phyloP scores from a whole-genome alignment of 2,888 invertebrate genomes.

The Eurois occulta region DNA sequence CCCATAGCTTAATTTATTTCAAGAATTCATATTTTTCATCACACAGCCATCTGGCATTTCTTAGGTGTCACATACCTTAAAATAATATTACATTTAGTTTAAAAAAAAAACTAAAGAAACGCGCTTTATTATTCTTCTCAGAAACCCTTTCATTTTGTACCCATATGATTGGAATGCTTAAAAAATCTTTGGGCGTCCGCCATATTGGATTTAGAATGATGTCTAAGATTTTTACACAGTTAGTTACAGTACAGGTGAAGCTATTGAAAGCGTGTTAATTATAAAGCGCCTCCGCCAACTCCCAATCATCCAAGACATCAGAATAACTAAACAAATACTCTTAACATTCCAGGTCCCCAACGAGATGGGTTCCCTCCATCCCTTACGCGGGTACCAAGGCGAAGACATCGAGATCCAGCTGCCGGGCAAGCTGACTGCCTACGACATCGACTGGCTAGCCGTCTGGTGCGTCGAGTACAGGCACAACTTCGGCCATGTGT shows the following conservation, averaged over 20 bases:
- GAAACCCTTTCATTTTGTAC: neutral
- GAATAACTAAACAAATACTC: neutral
- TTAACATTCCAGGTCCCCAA: constrained; percentile 92
- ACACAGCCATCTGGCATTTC: neutral
- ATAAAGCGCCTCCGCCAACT: neutral
- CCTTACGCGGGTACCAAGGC: constrained; percentile 96
- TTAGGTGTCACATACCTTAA: neutral
- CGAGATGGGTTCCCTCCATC: constrained; percentile 95
- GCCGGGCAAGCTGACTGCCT: constrained; percentile 95
- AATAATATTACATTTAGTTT: neutral
- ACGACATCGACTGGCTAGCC: constrained; percentile 97
- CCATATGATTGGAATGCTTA: neutral
- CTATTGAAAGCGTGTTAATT: neutral
- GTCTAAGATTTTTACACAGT: neutral
- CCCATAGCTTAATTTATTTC: neutral
- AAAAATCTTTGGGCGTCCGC: neutral
- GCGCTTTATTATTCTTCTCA: neutral
- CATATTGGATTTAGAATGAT: neutral
- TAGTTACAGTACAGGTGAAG: neutral
- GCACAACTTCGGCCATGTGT: constrained; percentile 97
- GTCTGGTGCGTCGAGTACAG: constrained; percentile 97
- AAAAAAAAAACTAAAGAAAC: no score
- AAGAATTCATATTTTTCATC: neutral
- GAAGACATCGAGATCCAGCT: constrained; percentile 97
- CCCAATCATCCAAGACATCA: neutral